Base-by-base conservation (phyloP, 2,113 vertebrate species). In the Bagarius yarrelli region DNA sequence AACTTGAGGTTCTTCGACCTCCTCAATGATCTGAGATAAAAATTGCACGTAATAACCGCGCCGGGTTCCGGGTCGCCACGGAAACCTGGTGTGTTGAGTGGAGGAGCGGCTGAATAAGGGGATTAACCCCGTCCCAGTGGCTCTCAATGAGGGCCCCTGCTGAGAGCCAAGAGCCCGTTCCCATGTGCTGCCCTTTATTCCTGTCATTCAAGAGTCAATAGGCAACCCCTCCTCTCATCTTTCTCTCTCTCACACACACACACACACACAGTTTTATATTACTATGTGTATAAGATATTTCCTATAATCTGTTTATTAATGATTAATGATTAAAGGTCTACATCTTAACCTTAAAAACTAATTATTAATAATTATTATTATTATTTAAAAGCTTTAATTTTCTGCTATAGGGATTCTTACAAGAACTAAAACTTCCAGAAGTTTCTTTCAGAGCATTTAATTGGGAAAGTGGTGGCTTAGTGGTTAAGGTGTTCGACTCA, bases 61-160 rank as follows among this genome's bases (percentile, higher is more conserved):
- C 80, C 74, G 85, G 87, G 89, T 91, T 89, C 90, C 73, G 87
- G 90, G 92, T 93, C 90, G 83, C 74, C 34, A 77, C 81, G 84
- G 89, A 83, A 86, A 90, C 34, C 55, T 82, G 56, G 87, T 83
- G 83, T 73, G 85, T 44, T 83, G 83, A 90, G 87, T 88, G 91
- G 91, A 91, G 90, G 89, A 90, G 53, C 1, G 88, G 85, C 76
- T 93, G 91, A 94, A 93, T 91, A 73, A n/a, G 86, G 83, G 90
- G 91, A 94, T 93, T 94, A 93, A 93, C 89, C 91, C 87, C 86
- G 89, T 70, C 87, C 89, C 88, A 93, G 87, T 90, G 91, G 85
- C 86, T 90, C 86, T 92, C 89, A 92, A 94, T 92, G 77, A 84
- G 63, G 59, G 16, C 70, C 77, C 70, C 82, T 60, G n/a, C 86